Conservation (phyloP, 2,113 vertebrate species). For the Menura novaehollandiae region DNA sequence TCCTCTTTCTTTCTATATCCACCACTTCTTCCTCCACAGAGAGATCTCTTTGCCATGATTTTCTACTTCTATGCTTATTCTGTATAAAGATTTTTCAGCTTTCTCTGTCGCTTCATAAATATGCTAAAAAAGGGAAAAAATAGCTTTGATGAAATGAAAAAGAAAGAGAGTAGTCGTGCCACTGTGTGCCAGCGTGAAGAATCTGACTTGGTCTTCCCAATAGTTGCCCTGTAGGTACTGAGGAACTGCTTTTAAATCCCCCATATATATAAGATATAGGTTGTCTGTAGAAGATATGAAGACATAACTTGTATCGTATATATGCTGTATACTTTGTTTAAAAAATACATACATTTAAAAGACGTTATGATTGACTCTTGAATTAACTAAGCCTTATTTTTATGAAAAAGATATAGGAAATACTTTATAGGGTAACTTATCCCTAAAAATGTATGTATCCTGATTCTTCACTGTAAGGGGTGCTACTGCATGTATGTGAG, state of each 20-base stretch:
- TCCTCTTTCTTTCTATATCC: not conserved
- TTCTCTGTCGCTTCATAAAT: not conserved
- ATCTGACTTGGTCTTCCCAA: not conserved
- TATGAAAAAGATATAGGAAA: not conserved
- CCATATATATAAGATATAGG: not conserved
- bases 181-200: not conserved
- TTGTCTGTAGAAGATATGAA: not conserved
- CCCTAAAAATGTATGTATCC: not conserved
- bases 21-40: not conserved
- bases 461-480: not conserved
- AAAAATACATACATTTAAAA: not conserved
- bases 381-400: not conserved
- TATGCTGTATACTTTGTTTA: not conserved
- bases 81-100: not conserved
- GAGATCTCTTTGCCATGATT: not conserved
- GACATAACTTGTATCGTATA: too few species aligned
- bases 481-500: not conserved
- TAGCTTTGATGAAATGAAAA: not conserved
- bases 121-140: not conserved
- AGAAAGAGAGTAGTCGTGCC: not conserved
- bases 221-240: not conserved
- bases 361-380: not conserved
- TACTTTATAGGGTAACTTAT: not conserved
- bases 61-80: not conserved
- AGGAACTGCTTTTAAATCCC: not conserved